These are phyloP conservation scores for Pheosia gnoma DNA, from an alignment of 2,888 invertebrate genomes.

Conservation along the genomic window DNA sequence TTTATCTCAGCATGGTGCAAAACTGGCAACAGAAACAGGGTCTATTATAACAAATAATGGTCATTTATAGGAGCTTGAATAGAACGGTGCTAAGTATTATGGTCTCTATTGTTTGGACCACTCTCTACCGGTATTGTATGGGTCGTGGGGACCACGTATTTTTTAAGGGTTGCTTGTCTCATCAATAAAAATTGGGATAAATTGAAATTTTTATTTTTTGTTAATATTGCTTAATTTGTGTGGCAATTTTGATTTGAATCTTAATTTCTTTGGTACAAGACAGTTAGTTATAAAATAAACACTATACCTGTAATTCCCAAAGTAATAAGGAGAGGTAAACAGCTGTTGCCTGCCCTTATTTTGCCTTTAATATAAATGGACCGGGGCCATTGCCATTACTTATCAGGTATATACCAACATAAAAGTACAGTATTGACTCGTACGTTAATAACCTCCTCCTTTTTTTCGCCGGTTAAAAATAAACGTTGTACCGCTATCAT, in stretches of 20 bases:
- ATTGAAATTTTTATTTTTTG: not conserved
- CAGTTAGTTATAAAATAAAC: no score
- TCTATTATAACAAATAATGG: constrained; percentile 26
- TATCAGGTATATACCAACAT: no score
- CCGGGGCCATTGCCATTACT: no score
- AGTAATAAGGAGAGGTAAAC: not conserved
- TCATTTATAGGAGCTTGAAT: constrained; percentile 10
- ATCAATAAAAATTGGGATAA: constrained; percentile 15
- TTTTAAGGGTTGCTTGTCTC: constrained; percentile 20
- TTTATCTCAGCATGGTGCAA: constrained; percentile 32
- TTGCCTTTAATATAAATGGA: constrained; percentile 5
- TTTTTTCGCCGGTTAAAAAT: no score
- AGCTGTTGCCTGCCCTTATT: constrained; percentile 1
- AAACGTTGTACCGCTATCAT: no score
- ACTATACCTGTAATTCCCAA: not conserved
- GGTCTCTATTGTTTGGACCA: constrained; percentile 39
- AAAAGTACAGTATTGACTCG: no score
- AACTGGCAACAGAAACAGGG: constrained; percentile 33
- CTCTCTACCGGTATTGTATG: constrained; percentile 18
- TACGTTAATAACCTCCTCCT: no score
- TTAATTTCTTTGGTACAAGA: no score
- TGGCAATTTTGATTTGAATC: no score
- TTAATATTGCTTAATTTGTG: not conserved
- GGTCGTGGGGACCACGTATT: constrained; percentile 40
- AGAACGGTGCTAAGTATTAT: constrained; percentile 36